Conservation (phyloP, 1,140 invertebrate genomes). For the Melanaphis sacchari region DNA sequence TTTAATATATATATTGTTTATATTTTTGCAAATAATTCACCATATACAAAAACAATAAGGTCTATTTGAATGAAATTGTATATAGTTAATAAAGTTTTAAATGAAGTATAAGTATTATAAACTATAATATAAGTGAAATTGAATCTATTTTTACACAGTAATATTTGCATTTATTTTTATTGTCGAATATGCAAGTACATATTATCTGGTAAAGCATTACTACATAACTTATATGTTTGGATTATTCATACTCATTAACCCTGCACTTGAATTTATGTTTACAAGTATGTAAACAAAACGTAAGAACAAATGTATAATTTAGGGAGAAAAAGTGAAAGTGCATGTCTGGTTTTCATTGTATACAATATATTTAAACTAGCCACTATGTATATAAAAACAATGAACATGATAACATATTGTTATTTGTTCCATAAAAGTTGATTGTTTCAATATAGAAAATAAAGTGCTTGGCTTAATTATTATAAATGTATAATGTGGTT, state of each 20-base stretch:
- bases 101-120: background rate
- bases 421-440: background rate
- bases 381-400: background rate
- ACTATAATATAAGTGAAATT: background rate
- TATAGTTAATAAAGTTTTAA: background rate
- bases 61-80: background rate
- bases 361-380: background rate
- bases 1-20: background rate
- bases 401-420: background rate
- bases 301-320: background rate
- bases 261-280: constrained; percentile 31
- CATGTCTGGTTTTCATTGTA: background rate
- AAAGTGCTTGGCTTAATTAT: background rate
- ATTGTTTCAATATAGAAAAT: background rate
- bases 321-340: constrained; percentile 5
- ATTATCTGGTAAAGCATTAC: background rate
- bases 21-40: background rate
- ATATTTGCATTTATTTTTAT: constrained; percentile 16
- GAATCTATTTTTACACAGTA: background rate
- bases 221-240: background rate
- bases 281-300: background rate
- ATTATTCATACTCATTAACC: constrained; percentile 20
- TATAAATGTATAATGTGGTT: background rate
- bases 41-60: background rate
- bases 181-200: background rate